A percentile compares a stretch with the other conserved stretches of the same genome.
Evolutionary conservation across 2,888 invertebrate species (phyloP).

Genomic region (Ametastegia equiseti): DNA sequence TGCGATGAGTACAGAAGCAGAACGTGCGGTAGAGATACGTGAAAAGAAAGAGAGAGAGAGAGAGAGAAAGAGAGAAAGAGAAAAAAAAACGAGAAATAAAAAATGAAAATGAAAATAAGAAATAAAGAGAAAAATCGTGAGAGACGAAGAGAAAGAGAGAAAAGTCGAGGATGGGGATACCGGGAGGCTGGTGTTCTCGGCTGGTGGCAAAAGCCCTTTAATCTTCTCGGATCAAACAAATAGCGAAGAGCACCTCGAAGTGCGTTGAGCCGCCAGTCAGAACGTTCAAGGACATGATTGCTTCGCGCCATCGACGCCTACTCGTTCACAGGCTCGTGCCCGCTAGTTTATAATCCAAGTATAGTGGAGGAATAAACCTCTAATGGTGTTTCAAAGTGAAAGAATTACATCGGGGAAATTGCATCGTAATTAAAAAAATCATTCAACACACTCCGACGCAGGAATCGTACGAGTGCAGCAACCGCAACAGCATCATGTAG

Average conservation of each 20-base stretch:
- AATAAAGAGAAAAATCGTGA: not conserved
- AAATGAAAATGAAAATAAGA: too few relatives aligned
- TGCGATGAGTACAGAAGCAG: not conserved
- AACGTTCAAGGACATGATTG: constrained; percentile 48
- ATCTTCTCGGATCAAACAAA: constrained; percentile 73
- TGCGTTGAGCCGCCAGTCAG: constrained; percentile 42
- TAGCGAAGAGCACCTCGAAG: constrained; percentile 48
- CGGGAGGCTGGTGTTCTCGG: constrained; percentile 9
- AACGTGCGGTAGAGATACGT: not conserved
- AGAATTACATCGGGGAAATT: constrained; percentile 70
- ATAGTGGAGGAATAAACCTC: constrained; percentile 33
- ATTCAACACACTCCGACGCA: constrained; percentile 47
- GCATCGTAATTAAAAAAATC: constrained; percentile 73
- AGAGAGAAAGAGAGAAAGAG: constrained; percentile 44
- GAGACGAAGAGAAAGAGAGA: not conserved
- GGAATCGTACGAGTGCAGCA: not conserved
- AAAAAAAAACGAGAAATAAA: constrained; percentile 28
- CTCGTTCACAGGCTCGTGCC: not conserved
- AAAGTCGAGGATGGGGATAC: not conserved
- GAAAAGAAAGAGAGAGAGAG: constrained; percentile 30
- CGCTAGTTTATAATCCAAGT: constrained; percentile 32
- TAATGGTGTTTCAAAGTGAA: constrained; percentile 73
- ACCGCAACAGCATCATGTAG: too few relatives aligned
- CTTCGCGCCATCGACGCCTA: constrained; percentile 45
- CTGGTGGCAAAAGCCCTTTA: constrained; percentile 65